Conservation (phyloP, 37 sponge, comb jelly and placozoan species). For the Chondrosia reniformis region DNA sequence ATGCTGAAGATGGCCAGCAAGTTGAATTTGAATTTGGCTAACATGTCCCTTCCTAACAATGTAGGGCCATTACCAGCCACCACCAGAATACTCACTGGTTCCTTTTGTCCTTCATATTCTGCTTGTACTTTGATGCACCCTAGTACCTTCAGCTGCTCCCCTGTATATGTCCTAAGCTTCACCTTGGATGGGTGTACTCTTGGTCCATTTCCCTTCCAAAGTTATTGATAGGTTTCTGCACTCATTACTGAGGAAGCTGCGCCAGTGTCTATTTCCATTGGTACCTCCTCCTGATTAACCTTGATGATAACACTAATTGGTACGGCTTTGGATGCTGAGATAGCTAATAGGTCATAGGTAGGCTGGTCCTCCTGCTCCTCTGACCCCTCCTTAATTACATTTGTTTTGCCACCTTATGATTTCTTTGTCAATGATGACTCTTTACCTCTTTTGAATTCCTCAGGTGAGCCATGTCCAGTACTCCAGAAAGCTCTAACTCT, state of each 20-base stretch:
- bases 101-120: neutral
- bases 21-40: neutral
- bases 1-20: neutral
- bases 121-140: neutral
- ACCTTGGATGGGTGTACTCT: neutral
- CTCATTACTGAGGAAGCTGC: neutral
- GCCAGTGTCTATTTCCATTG: conserved; percentile 29
- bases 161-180: conserved; percentile 1
- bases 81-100: neutral
- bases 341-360: neutral
- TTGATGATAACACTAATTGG: neutral
- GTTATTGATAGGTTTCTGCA: neutral
- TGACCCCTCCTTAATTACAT: no score
- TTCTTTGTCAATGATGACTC: no score
- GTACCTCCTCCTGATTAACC: neutral
- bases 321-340: neutral
- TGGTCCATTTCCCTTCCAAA: neutral
- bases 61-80: conserved; percentile 23
- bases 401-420: no score
- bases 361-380: conserved; percentile 4
- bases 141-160: neutral
- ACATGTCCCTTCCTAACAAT: conserved; percentile 41
- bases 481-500: neutral
- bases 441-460: neutral
- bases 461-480: no score